These are phyloP conservation scores for Rhynchotus rufescens DNA, from an alignment of 2,797 vertebrate species.

Conservation along the genomic window DNA sequence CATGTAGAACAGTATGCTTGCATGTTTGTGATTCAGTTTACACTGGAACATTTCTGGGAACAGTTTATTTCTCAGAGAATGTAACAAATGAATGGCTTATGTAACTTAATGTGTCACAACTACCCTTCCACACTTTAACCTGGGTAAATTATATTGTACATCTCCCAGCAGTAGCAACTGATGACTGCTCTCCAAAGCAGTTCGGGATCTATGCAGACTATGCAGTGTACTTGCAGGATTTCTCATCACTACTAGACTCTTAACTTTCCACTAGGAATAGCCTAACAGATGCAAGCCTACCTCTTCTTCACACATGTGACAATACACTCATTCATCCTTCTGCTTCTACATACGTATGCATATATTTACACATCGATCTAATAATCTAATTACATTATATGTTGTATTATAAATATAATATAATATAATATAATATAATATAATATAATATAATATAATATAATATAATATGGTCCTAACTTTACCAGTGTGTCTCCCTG, in stretches of 20 bases:
- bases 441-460: neutral
- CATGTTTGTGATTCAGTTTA: neutral
- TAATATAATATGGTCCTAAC: neutral
- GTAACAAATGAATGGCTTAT: neutral
- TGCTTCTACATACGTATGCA: neutral
- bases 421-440: neutral
- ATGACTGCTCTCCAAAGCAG: neutral
- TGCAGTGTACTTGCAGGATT: neutral
- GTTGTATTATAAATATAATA: no score
- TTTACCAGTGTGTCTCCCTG: neutral
- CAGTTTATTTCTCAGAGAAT: neutral
- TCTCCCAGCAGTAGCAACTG: neutral
- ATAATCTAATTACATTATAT: no score
- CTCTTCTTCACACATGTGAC: neutral
- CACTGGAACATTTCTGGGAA: neutral
- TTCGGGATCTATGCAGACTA: neutral
- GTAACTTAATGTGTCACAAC: neutral
- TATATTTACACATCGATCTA: neutral
- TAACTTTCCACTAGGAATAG: neutral
- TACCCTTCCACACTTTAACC: neutral
- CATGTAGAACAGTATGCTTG: neutral
- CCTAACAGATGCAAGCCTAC: neutral
- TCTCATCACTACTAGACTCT: neutral
- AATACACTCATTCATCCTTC: neutral
- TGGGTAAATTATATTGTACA: neutral